Percentiles rank a stretch among this genome's conserved stretches.
phyloP scores from a whole-genome alignment of 92 coral and sea anemone genomes.

The Virgularia gustaviana region DNA sequence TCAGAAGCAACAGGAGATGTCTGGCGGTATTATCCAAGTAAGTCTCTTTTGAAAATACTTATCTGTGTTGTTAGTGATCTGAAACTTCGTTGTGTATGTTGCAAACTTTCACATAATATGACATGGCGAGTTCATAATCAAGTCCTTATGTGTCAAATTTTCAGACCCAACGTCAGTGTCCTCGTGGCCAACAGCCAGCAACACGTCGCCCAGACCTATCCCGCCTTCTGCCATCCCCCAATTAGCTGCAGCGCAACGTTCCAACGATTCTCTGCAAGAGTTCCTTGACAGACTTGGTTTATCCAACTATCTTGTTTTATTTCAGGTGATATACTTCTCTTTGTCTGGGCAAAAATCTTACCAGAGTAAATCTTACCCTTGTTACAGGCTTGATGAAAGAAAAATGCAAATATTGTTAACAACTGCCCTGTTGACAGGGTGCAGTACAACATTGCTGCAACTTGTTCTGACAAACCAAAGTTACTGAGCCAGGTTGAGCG shows the following conservation, averaged over 20 bases:
- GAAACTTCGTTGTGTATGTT: no score
- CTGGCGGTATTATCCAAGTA: slow-evolving; percentile 36
- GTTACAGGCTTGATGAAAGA: no score
- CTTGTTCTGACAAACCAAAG: no score
- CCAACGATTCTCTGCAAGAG: slow-evolving; percentile 87
- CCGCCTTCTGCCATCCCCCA: slow-evolving; percentile 24
- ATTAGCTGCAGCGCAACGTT: slow-evolving; percentile 60
- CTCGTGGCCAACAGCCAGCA: slow-evolving; percentile 94
- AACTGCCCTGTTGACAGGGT: no score
- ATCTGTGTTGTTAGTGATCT: neutral
- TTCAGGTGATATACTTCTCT: slow-evolving; percentile 60
- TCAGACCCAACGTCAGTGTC: slow-evolving; percentile 77
- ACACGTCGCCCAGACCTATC: slow-evolving; percentile 57
- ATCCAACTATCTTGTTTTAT: slow-evolving; percentile 87
- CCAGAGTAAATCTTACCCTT: no score
- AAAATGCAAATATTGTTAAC: no score
- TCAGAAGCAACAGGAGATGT: slow-evolving; percentile 28
- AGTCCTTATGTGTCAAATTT: neutral
- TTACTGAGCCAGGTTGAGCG: neutral
- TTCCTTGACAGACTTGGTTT: slow-evolving; percentile 91
- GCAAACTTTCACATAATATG: neutral
- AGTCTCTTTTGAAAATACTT: no score
- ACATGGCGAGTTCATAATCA: neutral
- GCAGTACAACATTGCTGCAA: no score
- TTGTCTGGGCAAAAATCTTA: no score